A percentile compares a stretch with the other conserved stretches of the same genome.
Conservation (phyloP, 2,888 invertebrate species). For the Tanypteryx hageni region DNA sequence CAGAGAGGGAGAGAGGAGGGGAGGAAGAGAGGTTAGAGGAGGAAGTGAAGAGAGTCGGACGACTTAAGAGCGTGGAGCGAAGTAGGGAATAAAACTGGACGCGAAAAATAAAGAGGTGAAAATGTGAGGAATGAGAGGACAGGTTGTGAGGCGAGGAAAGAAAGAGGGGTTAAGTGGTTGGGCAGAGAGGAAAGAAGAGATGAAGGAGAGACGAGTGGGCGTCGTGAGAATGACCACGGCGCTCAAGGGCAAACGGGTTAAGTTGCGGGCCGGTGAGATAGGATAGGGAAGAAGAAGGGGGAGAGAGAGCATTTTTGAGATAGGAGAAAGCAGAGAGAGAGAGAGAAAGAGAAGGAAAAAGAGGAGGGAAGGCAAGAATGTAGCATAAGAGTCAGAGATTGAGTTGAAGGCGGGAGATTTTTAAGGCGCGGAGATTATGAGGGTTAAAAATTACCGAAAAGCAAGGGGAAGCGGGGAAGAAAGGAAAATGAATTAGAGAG, state of each 20-base stretch:
- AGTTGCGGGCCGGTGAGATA: not conserved
- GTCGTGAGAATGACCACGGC: constrained; percentile 1
- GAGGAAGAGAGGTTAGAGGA: not conserved
- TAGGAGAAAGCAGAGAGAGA: not conserved
- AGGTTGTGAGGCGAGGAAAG: not conserved
- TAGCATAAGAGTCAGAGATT: too few relatives aligned
- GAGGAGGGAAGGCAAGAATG: not conserved
- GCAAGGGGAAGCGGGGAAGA: not conserved
- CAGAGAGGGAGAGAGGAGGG: not conserved
- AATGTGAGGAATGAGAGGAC: not conserved
- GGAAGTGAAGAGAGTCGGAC: not conserved
- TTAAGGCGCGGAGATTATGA: too few relatives aligned
- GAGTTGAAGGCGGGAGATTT: too few relatives aligned
- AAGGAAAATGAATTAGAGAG: not conserved
- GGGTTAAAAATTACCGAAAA: not conserved
- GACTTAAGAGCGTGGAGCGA: not conserved
- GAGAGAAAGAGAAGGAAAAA: not conserved
- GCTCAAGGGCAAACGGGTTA: constrained; percentile 39
- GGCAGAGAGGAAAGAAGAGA: not conserved
- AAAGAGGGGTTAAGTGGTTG: not conserved
- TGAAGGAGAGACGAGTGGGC: not conserved
- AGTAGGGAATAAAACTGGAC: not conserved
- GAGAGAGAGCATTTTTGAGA: not conserved
- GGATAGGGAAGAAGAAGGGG: not conserved
- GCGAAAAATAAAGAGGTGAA: too few relatives aligned